Percentiles rank a stretch among this genome's conserved stretches.
phyloP scores from a whole-genome alignment of 1,140 invertebrate species.

The Listronotus bonariensis region DNA sequence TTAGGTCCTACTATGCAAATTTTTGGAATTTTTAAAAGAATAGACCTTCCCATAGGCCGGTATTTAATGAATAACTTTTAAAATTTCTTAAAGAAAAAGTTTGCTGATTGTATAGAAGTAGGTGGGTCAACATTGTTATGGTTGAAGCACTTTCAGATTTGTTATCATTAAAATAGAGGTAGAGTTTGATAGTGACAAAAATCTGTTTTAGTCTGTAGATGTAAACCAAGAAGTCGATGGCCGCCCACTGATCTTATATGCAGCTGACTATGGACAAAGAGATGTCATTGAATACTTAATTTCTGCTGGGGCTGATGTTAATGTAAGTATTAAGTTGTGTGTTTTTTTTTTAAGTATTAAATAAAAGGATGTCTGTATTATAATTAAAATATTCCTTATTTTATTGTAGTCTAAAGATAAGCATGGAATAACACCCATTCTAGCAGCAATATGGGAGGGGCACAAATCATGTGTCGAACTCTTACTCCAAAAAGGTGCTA shows the following conservation, averaged over 20 bases:
- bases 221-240: constrained; percentile 86
- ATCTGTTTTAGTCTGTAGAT: constrained; percentile 70
- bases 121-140: no score
- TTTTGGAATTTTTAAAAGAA: neutral
- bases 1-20: neutral
- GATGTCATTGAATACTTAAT: constrained; percentile 90
- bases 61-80: no score
- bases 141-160: no score
- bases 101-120: no score
- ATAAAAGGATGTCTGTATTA: neutral
- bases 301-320: constrained; percentile 86
- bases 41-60: no score
- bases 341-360: neutral
- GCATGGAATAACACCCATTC: constrained; percentile 88
- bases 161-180: no score
- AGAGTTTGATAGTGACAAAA: no score
- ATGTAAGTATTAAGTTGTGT: constrained; percentile 75
- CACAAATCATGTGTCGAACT: constrained; percentile 90
- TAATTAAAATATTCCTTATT: neutral
- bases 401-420: constrained; percentile 81
- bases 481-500: constrained; percentile 86
- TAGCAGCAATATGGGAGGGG: constrained; percentile 95
- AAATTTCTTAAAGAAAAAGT: no score
- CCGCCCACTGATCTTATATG: constrained; percentile 84
- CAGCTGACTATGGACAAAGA: constrained; percentile 92